A percentile compares a stretch with the other conserved stretches of the same genome.
Conservation (phyloP, 1,140 invertebrate genomes). For the Euborellia annulipes region DNA sequence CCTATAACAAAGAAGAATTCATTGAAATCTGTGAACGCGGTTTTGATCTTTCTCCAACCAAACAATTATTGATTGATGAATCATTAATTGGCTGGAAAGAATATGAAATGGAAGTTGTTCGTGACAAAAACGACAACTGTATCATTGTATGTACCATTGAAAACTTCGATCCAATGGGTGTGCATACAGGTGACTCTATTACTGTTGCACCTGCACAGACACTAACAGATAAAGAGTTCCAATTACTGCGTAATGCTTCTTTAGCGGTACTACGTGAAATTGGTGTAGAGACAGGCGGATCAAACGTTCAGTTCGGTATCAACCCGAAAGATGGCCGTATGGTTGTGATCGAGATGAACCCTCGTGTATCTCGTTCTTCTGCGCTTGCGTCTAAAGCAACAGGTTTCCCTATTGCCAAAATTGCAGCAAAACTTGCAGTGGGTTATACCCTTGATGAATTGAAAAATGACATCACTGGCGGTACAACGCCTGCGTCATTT, state of each 20-base stretch:
- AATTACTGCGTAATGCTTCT: constrained; percentile 12
- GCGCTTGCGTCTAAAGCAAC: constrained; percentile 15
- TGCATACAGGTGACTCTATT: constrained; percentile 17
- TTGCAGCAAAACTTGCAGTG: constrained; percentile 9
- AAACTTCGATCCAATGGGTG: constrained; percentile 18
- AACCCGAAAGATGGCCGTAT: constrained; percentile 12
- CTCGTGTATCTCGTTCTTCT: constrained; percentile 16
- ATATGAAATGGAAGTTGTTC: constrained; percentile 16
- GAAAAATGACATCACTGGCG: constrained; percentile 1
- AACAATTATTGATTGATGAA: constrained; percentile 15
- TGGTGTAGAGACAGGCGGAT: constrained; percentile 13
- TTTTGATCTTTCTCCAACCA: constrained; percentile 13
- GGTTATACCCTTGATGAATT: constrained; percentile 10
- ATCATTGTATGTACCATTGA: constrained; percentile 17
- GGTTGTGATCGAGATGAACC: constrained; percentile 18
- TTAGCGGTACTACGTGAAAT: constrained; percentile 13
- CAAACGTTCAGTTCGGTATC: constrained; percentile 15
- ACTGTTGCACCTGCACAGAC: constrained; percentile 16
- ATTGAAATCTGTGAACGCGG: constrained; percentile 11
- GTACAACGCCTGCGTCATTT: constrained; percentile 5
- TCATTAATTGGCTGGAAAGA: constrained; percentile 18
- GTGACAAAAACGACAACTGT: constrained; percentile 14
- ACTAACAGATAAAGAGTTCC: constrained; percentile 15
- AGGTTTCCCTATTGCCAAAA: constrained; percentile 11
- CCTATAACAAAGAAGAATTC: constrained; percentile 14